Conservation (phyloP, 2,888 invertebrate species). For the Nycteola revayana region DNA sequence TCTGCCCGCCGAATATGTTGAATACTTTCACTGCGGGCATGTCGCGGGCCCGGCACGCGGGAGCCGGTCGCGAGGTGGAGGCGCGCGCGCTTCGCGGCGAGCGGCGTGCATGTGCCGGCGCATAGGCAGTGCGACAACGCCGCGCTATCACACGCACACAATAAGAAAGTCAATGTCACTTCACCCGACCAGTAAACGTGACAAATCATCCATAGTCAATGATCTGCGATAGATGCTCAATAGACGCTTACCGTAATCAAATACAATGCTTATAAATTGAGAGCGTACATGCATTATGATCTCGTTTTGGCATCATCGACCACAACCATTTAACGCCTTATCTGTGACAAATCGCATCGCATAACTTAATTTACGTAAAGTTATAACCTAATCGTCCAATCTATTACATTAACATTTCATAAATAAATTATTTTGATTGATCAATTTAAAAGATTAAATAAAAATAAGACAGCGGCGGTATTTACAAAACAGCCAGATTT, state of each 20-base stretch:
- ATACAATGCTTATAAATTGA: constrained; percentile 7
- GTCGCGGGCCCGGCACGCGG: constrained; percentile 70
- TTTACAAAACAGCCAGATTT: constrained; percentile 20
- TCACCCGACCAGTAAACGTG: constrained; percentile 51
- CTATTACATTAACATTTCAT: constrained; percentile 2
- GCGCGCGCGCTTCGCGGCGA: constrained; percentile 75
- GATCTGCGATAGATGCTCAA: constrained; percentile 19
- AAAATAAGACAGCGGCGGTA: constrained; percentile 13
- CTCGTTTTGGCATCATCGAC: too few species aligned
- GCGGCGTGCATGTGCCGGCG: constrained; percentile 69
- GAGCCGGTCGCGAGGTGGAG: constrained; percentile 65
- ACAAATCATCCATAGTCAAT: constrained; percentile 49
- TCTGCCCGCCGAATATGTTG: constrained; percentile 79
- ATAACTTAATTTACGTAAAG: constrained; percentile 4
- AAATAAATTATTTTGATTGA: constrained; percentile 13
- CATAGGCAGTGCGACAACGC: constrained; percentile 28
- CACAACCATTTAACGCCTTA: constrained; percentile 5
- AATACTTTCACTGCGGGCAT: constrained; percentile 82
- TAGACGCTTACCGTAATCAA: constrained; percentile 7
- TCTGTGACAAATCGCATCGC: not conserved
- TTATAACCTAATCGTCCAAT: constrained; percentile 5
- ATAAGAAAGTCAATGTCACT: constrained; percentile 79
- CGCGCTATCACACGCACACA: constrained; percentile 58
- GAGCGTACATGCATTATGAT: too few species aligned
- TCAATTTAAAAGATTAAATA: constrained; percentile 9